Conservation (phyloP, 2,797 vertebrate species). For the Luscinia megarhynchos region DNA sequence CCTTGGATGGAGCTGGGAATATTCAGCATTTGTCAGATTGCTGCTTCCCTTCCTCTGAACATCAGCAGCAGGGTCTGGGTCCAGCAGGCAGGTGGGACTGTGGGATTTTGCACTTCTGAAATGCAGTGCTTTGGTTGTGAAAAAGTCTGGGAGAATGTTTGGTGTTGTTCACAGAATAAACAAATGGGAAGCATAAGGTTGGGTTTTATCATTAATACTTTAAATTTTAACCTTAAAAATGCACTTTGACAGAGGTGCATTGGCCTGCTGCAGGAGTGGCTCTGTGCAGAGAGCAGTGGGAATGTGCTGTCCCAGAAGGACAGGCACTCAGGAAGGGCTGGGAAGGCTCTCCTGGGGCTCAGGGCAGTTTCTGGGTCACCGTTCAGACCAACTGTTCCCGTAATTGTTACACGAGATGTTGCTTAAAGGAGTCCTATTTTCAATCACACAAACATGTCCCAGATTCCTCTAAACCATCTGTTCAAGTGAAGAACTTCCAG, state of each 20-base stretch:
- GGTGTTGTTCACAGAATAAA: not conserved
- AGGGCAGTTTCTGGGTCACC: constrained; percentile 59
- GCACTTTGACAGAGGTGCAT: accelerated
- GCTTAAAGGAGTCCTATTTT: constrained; percentile 61
- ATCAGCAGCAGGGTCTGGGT: not conserved
- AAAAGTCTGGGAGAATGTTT: not conserved
- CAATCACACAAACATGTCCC: constrained; percentile 9
- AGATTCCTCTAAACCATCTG: constrained; percentile 64
- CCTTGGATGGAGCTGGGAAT: not conserved
- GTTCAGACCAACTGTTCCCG: constrained; percentile 45
- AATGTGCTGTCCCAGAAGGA: not conserved
- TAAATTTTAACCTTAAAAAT: not conserved
- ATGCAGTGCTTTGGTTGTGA: not conserved
- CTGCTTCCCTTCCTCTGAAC: not conserved
- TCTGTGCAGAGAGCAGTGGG: not conserved
- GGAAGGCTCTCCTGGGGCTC: not conserved
- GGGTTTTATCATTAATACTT: not conserved
- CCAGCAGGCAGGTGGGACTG: not conserved
- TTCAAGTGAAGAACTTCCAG: constrained; percentile 60
- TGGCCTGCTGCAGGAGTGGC: not conserved
- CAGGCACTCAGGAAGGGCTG: not conserved
- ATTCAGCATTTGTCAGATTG: not conserved
- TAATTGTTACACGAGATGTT: constrained; percentile 48
- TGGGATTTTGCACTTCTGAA: not conserved
- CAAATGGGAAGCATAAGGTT: not conserved